phyloP scores from a whole-genome alignment of 2,888 invertebrate species.

The Drosophila prostipennis region DNA sequence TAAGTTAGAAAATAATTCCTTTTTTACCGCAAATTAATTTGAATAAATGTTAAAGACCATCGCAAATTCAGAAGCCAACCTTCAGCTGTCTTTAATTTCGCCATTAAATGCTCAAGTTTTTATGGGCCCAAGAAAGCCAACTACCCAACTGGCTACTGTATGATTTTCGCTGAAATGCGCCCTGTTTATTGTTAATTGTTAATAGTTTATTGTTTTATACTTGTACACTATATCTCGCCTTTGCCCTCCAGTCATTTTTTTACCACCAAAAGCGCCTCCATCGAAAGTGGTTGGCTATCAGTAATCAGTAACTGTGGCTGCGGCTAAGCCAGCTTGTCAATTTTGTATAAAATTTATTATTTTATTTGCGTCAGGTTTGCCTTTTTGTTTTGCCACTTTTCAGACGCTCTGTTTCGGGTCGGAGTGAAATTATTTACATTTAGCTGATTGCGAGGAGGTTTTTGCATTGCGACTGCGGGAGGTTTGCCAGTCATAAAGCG shows the following conservation, averaged over 20 bases:
- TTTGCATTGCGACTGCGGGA: slow-evolving; percentile 51
- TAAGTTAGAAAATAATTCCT: too few species aligned
- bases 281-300: slow-evolving; percentile 43
- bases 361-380: slow-evolving; percentile 76
- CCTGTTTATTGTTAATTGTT: slow-evolving; percentile 20
- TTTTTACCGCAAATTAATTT: too few species aligned
- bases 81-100: slow-evolving; percentile 71
- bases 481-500: slow-evolving; percentile 53
- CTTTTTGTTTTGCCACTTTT: slow-evolving; percentile 33
- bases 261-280: slow-evolving; percentile 2
- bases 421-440: slow-evolving; percentile 76
- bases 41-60: too few species aligned
- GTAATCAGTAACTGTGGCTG: slow-evolving; percentile 53
- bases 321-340: slow-evolving; percentile 78
- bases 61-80: slow-evolving; percentile 5
- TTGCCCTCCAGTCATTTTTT: slow-evolving; percentile 8
- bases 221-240: slow-evolving; percentile 33
- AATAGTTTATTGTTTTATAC: slow-evolving; percentile 1
- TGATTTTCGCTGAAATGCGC: slow-evolving; percentile 19
- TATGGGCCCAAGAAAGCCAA: slow-evolving; percentile 66
- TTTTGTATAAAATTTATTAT: slow-evolving; percentile 78
- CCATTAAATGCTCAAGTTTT: slow-evolving; percentile 78
- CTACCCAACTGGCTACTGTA: slow-evolving; percentile 77
- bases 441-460: slow-evolving; percentile 68
- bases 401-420: slow-evolving; percentile 23